phyloP scores from a whole-genome alignment of 1,140 invertebrate genomes.

The Heliconius nattereri region DNA sequence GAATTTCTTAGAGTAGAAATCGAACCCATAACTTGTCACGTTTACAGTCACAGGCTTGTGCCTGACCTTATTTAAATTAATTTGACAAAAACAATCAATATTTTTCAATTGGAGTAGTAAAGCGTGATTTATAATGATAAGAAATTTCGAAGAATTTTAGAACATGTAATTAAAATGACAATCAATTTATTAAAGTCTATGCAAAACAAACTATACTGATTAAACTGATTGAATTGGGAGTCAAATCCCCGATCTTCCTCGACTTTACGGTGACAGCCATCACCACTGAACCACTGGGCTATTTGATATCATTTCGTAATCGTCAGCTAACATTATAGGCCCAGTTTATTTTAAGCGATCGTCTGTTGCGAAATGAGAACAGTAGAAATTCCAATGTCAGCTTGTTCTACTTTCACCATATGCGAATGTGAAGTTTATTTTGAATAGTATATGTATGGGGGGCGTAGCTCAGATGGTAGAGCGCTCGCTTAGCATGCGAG shows the following conservation, averaged over 20 bases:
- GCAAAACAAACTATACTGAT: too few relatives aligned
- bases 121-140: too few relatives aligned
- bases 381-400: slow-evolving; percentile 21
- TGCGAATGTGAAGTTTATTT: slow-evolving; percentile 6
- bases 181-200: too few relatives aligned
- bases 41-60: too few relatives aligned
- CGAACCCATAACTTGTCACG: too few relatives aligned
- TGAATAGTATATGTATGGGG: slow-evolving; percentile 13
- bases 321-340: not conserved
- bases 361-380: slow-evolving; percentile 28
- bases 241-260: not conserved
- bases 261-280: not conserved
- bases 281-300: not conserved
- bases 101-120: too few relatives aligned
- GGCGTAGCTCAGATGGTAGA: slow-evolving; percentile 55
- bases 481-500: slow-evolving; percentile 54
- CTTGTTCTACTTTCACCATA: slow-evolving; percentile 20
- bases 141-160: too few relatives aligned
- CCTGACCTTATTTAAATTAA: too few relatives aligned
- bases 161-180: too few relatives aligned
- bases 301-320: not conserved
- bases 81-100: too few relatives aligned
- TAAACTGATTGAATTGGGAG: not conserved
- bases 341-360: not conserved
- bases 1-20: too few relatives aligned